phyloP scores from a whole-genome alignment of 2,797 vertebrate genomes.

The Onychomys arenicola region DNA sequence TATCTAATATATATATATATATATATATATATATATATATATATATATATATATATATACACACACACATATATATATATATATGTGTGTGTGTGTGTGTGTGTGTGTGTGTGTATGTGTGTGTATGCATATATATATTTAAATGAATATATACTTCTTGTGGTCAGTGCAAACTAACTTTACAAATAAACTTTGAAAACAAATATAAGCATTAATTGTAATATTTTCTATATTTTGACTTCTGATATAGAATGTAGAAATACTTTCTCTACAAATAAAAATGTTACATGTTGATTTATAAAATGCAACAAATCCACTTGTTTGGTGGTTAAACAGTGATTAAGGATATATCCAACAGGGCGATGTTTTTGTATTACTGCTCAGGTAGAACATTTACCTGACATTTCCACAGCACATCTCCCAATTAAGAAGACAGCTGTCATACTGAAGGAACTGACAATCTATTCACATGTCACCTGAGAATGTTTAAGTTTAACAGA shows the following conservation, averaged over 20 bases:
- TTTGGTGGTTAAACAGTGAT: not conserved
- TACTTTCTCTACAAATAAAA: not conserved
- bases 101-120: too few relatives aligned
- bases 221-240: not conserved
- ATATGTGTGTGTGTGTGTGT: too few relatives aligned
- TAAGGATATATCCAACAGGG: not conserved
- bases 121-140: not conserved
- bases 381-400: constrained; percentile 59
- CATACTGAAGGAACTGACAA: constrained; percentile 65
- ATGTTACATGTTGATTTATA: not conserved
- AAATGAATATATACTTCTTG: not conserved
- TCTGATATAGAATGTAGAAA: not conserved
- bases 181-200: not conserved
- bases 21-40: too few relatives aligned
- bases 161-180: not conserved
- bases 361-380: constrained; percentile 5
- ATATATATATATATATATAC: too few relatives aligned
- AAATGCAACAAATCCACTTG: not conserved
- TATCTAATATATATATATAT: too few relatives aligned
- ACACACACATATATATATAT: too few relatives aligned
- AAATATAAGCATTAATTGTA: not conserved
- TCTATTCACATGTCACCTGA: constrained; percentile 61
- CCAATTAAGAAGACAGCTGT: constrained; percentile 77
- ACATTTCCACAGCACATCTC: constrained; percentile 1
- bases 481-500: constrained; percentile 46